A percentile compares a stretch with the other conserved stretches of the same genome.
phyloP scores from a whole-genome alignment of 2,888 invertebrate species.

The Morpho achilles region DNA sequence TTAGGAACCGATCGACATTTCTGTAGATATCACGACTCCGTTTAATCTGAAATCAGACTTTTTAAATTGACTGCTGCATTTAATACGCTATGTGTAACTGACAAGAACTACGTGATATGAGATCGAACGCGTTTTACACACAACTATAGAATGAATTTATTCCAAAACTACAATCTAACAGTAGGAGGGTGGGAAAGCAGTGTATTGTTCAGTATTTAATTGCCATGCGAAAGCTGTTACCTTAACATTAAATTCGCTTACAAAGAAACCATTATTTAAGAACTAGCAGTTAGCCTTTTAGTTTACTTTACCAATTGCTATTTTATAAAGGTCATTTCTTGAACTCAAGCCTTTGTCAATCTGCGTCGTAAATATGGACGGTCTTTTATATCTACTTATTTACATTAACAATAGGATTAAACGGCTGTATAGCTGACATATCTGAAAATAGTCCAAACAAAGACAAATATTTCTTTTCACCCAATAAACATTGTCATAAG shows the following conservation, averaged over 20 bases:
- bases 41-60: conserved; percentile 30
- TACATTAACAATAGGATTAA: conserved; percentile 3
- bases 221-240: conserved; percentile 24
- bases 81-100: conserved; percentile 4
- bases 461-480: too few species aligned
- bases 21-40: conserved; percentile 48
- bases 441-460: background rate
- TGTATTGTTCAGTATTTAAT: conserved; percentile 18
- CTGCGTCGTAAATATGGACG: conserved; percentile 12
- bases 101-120: background rate
- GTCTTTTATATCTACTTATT: conserved; percentile 11
- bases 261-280: conserved; percentile 26
- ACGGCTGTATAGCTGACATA: background rate
- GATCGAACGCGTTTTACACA: background rate
- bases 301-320: conserved; percentile 23
- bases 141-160: conserved; percentile 8
- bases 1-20: conserved; percentile 50
- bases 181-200: conserved; percentile 12
- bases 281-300: conserved; percentile 21
- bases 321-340: conserved; percentile 24
- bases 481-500: too few species aligned
- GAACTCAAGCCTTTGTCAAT: conserved; percentile 25
- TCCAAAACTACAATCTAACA: conserved; percentile 5
- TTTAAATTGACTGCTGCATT: conserved; percentile 25
- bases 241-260: conserved; percentile 22